Base-by-base conservation (phyloP, 1,140 invertebrate species). In the Charaxes varanes region DNA sequence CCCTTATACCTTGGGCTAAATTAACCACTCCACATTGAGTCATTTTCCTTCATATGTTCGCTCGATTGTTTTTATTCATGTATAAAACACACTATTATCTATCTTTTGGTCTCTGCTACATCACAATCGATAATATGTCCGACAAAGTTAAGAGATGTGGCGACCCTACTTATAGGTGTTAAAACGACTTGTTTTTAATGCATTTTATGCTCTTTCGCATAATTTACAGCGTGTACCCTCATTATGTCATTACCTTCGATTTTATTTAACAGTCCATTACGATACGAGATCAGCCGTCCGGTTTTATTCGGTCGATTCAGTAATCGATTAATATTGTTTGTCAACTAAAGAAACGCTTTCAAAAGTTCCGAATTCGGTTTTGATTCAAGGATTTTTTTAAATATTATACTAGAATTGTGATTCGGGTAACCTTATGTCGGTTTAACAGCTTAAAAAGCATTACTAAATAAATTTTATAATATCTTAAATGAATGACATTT, bases 201-300 rank as follows among this genome's bases (percentile, higher is more conserved):
- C 35, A 47, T 31, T 58, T 46, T 28, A 43, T 27, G 26, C 51
- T 22, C 38, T 54, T 51, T 48, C 28, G 26, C 35, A 41, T 54
- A 45, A 59, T 59, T 58, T 58, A 54, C 55, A 37, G 26, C 19
- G 27, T 30, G 36, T 35, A 44, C 35, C 33, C 37, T 51, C 56
- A 55, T 55, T 52, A 55, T 48, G 45, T 53, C 40, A 48, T 48
- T 48, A 50, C 55, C 52, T 55, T 45, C 41, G 47, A 36, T 41
- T 54, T 59, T 41, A 46, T 44, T 59, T 55, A 59, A 51, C 40
- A 45, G 34, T 33, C 46, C 42, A 50, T 48, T 54, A 45, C 19
- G 28, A 41, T 50, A 38, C 24, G 11, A 23, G 35, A 34, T 32
- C 47, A 26, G 41, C 31, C 35, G 38, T 34, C 42, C 48, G 41